Base-by-base conservation (phyloP, 2,888 invertebrate genomes). In the Pyrochroa serraticornis region DNA sequence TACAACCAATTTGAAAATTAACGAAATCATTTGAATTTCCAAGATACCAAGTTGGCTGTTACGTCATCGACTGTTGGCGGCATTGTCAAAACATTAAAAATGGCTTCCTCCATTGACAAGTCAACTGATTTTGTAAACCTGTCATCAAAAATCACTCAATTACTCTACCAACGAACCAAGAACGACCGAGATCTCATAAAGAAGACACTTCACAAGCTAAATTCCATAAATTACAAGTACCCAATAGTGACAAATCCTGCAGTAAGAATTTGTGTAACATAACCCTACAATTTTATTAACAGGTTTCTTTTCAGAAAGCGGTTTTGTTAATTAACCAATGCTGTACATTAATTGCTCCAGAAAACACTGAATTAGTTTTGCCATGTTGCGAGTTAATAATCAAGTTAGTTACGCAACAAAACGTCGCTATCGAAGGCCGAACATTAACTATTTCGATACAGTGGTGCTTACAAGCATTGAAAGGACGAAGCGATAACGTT, bases 121-220 rank as follows among this genome's bases (percentile, higher is more conserved):
- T 57, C 60, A 6, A 68, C 67, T 52, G 58, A 66, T 59, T 78
- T 78, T 49, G 68, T 70, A 56, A 71, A 67, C 64, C 64, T 78
- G 56, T 74, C 73, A 33, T 58, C 70, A 53, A 76, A 74, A 75
- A 76, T 78, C 45, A 69, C 71, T 9, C 73, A 76, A 56, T 60
- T 79, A 51, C 60, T 74, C 7, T 72, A 71, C 58, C 70, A 70
- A 34, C 67, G 75, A 13, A 70, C 71, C 3, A 70, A 75, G 64
- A 82, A 79, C 48, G 82, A 82, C 65, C 80, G 80, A 70, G 73
- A 75, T 34, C 78, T 80, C 64, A 78, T 88, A 2, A 84, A 85
- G 68, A 74, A 77, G 37, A 74, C 83, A 9, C 79, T 90, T 43
- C 85, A 85, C 68, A 85, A 87, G 64, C 77, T 90, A 34, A 88